Base-by-base conservation (phyloP, 1,140 invertebrate genomes). In the Diuraphis noxia region DNA sequence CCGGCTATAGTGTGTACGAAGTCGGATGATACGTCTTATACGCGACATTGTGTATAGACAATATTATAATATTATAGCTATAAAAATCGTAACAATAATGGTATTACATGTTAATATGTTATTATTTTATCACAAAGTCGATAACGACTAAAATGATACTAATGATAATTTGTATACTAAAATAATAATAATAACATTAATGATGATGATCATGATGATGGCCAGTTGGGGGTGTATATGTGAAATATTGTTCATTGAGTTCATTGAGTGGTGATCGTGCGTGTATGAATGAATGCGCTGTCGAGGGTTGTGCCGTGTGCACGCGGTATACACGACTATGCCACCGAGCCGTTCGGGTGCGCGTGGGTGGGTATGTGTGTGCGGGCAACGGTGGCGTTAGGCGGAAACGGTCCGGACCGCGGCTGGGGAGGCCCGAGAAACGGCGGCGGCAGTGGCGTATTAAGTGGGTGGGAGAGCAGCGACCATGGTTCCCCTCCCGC, bases 191-290 rank as follows among this genome's bases (percentile, higher is more conserved):
- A 63, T 10, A 5, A 30, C 17, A n/a, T n/a, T 63, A 4, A 63
- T n/a, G 17, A 72, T 72, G 10, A 77, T 5, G 34, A n/a, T 72
- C 30, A 36, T 34, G 36, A 36, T 36, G 34, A 36, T 23, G 77
- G 23, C 36, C 77, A 1, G 25, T 30, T 30, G 30, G 21, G 7
- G 8, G 23, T 25, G 79, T 40, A 79, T 23, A 10, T 17, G 30
- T 25, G 41, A 4, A 10, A 4, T n/a, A n/a, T n/a, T 30, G 43
- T 17, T 17, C 41, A n/a, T n/a, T n/a, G 9, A 84, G 88, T 89
- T 89, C 88, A 89, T 89, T 89, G 56, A 89, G 52, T 38, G 40
- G 40, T n/a, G 23, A 79, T 46, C 88, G 63, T 41, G 63, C 88
- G 63, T 79, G n/a, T 46, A 89, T 89, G 88, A 89, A 89, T 89